Evolutionary conservation across 2,113 vertebrate genomes (phyloP).

Genomic region (Ictalurus furcatus): DNA sequence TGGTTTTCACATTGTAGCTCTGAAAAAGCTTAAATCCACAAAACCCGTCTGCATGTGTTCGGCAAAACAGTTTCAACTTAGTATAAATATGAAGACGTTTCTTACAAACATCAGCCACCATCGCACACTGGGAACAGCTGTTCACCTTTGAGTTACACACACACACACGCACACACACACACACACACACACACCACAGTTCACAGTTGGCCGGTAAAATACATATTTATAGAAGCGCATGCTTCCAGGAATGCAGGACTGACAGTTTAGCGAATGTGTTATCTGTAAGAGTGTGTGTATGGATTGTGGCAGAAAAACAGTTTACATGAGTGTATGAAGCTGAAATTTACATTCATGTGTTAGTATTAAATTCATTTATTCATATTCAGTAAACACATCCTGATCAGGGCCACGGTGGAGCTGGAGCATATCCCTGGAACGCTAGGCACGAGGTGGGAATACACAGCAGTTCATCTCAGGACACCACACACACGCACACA

Average conservation of each 20-base stretch:
- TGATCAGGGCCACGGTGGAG: background rate
- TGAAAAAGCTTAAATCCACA: background rate
- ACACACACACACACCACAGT: slow-evolving; percentile 20
- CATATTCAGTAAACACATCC: background rate
- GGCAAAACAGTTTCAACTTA: background rate
- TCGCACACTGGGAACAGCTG: background rate
- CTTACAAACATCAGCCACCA: background rate
- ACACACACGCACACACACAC: slow-evolving; percentile 29
- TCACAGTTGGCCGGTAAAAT: slow-evolving; percentile 21
- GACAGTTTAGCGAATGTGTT: background rate
- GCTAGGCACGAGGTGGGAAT: background rate
- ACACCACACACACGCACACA: background rate
- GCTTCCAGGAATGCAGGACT: background rate
- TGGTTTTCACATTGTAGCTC: background rate
- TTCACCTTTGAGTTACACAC: background rate
- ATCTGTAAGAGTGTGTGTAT: background rate
- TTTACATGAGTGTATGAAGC: background rate
- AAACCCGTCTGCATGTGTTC: background rate
- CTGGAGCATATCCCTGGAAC: background rate
- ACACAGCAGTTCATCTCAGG: background rate
- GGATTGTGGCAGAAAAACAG: background rate
- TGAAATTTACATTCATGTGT: background rate
- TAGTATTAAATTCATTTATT: background rate
- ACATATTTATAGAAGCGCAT: slow-evolving; percentile 24
- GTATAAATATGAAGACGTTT: slow-evolving; percentile 9